Evolutionary conservation across 2,113 vertebrate species (phyloP).

Genomic region (Podilymbus podiceps): DNA sequence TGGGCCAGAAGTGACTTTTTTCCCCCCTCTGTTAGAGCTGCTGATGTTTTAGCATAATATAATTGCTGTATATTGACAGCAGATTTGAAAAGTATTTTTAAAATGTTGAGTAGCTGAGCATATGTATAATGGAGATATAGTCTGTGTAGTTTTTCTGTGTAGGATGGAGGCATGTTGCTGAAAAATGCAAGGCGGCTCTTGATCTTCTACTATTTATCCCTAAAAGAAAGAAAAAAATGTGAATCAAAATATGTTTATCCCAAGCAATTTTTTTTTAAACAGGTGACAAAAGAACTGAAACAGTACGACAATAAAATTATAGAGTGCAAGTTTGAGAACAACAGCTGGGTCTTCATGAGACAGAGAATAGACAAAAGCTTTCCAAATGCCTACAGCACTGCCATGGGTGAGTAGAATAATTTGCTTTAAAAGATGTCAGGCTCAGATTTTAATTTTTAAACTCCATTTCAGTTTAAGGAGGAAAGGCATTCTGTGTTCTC

Average conservation of each 20-base stretch:
- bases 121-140: not conserved
- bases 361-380: slow-evolving; percentile 98
- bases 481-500: not conserved
- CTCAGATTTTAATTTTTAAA: not conserved
- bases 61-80: slow-evolving; percentile 70
- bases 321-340: slow-evolving; percentile 95
- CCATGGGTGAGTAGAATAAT: slow-evolving; percentile 87
- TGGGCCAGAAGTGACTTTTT: slow-evolving; percentile 65
- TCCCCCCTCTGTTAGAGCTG: not conserved
- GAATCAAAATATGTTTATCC: slow-evolving; percentile 25
- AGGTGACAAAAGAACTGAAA: slow-evolving; percentile 95
- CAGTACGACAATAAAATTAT: slow-evolving; percentile 99
- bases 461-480: not conserved
- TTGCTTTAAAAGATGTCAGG: not conserved
- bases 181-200: slow-evolving; percentile 21
- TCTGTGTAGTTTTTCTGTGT: not conserved
- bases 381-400: slow-evolving; percentile 95
- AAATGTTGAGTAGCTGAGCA: slow-evolving; percentile 27
- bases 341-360: slow-evolving; percentile 98
- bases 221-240: not conserved
- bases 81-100: slow-evolving; percentile 44
- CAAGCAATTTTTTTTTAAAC: slow-evolving; percentile 48
- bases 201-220: slow-evolving; percentile 41
- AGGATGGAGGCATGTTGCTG: slow-evolving; percentile 9
- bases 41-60: slow-evolving; percentile 66